Conservation (phyloP, 2,888 invertebrate genomes). For the Parnassius orleans region DNA sequence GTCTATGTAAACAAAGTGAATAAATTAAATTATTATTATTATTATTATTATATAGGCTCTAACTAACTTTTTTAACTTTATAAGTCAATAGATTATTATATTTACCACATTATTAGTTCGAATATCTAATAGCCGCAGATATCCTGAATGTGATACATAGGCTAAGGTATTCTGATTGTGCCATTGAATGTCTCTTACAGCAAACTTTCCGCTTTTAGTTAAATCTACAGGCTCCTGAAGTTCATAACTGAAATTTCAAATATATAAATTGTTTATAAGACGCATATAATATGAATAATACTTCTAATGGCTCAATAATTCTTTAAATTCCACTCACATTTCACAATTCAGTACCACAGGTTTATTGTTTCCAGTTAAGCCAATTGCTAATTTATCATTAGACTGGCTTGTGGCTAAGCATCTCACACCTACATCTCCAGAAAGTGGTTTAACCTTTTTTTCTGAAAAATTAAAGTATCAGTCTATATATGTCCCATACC, state of each 20-base stretch:
- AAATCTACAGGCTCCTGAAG: slow-evolving; percentile 48
- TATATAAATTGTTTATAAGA: too few relatives aligned
- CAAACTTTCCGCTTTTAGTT: slow-evolving; percentile 41
- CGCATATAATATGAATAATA: too few relatives aligned
- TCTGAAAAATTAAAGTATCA: slow-evolving; percentile 25
- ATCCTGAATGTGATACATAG: slow-evolving; percentile 63
- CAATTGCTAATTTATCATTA: slow-evolving; percentile 56
- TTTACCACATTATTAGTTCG: slow-evolving; percentile 53
- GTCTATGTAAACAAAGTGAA: too few relatives aligned
- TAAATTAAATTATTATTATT: too few relatives aligned
- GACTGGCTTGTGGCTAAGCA: slow-evolving; percentile 48
- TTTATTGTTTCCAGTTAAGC: slow-evolving; percentile 60
- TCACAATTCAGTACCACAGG: slow-evolving; percentile 62
- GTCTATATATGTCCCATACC: too few relatives aligned
- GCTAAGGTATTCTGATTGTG: slow-evolving; percentile 55
- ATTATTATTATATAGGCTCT: too few relatives aligned
- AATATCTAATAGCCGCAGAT: slow-evolving; percentile 51
- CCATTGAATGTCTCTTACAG: slow-evolving; percentile 63
- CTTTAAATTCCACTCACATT: slow-evolving; percentile 51
- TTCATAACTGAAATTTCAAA: slow-evolving; percentile 4
- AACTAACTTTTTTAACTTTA: too few relatives aligned
- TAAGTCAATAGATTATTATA: slow-evolving; percentile 1
- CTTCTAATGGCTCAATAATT: neutral
- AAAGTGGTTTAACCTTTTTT: slow-evolving; percentile 36
- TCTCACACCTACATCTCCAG: slow-evolving; percentile 48